A percentile compares a stretch with the other conserved stretches of the same genome.
These are phyloP conservation scores for Heloderma charlesbogerti DNA, from an alignment of 2,113 vertebrate genomes.

Conservation along the genomic window DNA sequence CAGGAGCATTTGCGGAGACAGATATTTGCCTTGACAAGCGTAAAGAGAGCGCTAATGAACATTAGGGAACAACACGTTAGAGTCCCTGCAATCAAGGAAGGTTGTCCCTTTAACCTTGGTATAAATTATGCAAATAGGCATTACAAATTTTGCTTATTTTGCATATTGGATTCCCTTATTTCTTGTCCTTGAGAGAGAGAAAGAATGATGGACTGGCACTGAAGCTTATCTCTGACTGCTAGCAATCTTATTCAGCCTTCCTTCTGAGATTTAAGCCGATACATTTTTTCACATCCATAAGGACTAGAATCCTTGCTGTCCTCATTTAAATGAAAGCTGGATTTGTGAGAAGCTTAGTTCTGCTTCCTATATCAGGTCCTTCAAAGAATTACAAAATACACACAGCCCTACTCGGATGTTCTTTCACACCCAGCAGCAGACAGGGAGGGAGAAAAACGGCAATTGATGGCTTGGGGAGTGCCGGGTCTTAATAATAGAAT, in stretches of 20 bases:
- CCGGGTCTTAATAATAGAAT: background rate
- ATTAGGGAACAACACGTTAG: constrained; percentile 36
- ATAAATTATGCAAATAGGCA: background rate
- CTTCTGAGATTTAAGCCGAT: background rate
- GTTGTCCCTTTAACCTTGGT: background rate
- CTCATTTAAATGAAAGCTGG: background rate
- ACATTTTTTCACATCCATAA: background rate
- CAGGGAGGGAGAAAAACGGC: background rate
- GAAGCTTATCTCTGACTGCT: background rate
- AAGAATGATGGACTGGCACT: background rate
- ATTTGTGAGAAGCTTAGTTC: background rate
- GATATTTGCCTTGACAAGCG: constrained; percentile 1
- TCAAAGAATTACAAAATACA: background rate
- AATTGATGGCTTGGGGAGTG: too few species aligned
- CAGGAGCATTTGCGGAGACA: constrained; percentile 33
- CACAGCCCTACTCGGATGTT: background rate
- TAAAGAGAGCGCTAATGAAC: background rate
- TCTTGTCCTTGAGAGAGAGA: background rate
- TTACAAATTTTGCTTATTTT: background rate
- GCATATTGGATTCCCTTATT: constrained; percentile 5
- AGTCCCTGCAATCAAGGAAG: constrained; percentile 21
- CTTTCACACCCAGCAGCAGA: too few species aligned
- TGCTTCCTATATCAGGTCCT: background rate
- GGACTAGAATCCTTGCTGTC: background rate
- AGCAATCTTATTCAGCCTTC: background rate